These are phyloP conservation scores for Uria aalge DNA, from an alignment of 2,113 vertebrate species.

Conservation along the genomic window DNA sequence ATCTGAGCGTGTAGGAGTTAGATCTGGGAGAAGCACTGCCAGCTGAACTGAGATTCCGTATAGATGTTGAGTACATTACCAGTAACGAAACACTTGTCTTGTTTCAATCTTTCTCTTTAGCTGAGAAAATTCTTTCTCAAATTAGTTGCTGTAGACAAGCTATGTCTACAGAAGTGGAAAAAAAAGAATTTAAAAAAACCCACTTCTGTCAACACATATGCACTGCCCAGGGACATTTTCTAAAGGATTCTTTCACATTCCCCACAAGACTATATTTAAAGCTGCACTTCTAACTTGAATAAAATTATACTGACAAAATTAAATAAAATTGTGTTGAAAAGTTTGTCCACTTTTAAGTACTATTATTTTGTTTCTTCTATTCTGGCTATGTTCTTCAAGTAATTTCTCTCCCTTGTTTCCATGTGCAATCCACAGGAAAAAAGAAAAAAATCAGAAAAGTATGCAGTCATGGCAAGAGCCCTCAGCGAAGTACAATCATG, in stretches of 20 bases:
- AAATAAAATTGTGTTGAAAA: constrained; percentile 2
- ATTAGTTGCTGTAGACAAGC: neutral
- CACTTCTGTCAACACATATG: neutral
- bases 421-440: neutral
- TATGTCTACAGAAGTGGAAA: neutral
- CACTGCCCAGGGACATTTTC: neutral
- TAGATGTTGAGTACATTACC: neutral
- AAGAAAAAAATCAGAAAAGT: neutral
- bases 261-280: neutral
- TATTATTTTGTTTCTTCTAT: neutral
- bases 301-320: neutral
- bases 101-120: neutral
- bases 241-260: neutral
- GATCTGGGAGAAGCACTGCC: neutral
- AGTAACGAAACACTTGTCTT: neutral
- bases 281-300: neutral
- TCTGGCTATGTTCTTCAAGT: neutral
- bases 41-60: neutral
- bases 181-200: rapidly evolving
- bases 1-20: neutral
- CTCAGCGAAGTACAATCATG: neutral
- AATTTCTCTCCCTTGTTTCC: neutral
- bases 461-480: neutral
- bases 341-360: neutral
- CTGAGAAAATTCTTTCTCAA: neutral